Evolutionary conservation across 2,797 vertebrate genomes (phyloP), one percentile per base, ranked within the genome.

Genomic region (Pseudopleuronectes americanus): DNA sequence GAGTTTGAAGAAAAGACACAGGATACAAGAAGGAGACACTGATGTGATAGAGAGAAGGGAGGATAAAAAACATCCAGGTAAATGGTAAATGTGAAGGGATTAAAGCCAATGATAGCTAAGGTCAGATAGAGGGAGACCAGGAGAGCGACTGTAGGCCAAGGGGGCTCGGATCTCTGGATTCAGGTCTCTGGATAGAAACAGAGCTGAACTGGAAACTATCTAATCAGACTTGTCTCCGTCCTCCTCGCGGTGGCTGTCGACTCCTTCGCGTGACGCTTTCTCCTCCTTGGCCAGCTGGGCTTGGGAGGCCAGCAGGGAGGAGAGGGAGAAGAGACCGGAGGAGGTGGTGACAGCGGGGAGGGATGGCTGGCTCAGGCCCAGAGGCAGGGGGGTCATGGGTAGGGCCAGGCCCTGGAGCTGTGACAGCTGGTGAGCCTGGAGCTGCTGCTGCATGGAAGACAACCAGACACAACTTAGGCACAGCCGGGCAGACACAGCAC

Each of bases 381-480:
- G 94, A 0, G 98, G 97, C 73, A 99, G 94, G 0, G 96, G 96
- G 57, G 96, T 96, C 94, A 99, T 95, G 57, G 97, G 98, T 87
- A 99, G 93, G 49, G 97, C 97, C 66, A 98, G 95, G 6, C 97
- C 98, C 92, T 99, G 98, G 84, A 99, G 96, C 96, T 99, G 98
- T 2, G 97, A 99, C 87, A 99, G 96, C 95, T 99, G 98, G 90
- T 99, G 98, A 81, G 97, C 98, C 87, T 99, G 98, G 87, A 99
- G 98, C 96, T 99, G 97, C 96, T 99, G 98, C 98, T 99, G 94
- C 92, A 95, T 87, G 83, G 76, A 94, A 93, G 55, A 91, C 81
- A 90, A 85, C 62, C 64, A 84, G 48, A 78, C 77, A 63, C 72
- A 69, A 74, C 83, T 87, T 81, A 89, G 81, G 84, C 63, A 74